Conservation (phyloP, 2,797 vertebrate genomes). For the Glossophaga mutica region DNA sequence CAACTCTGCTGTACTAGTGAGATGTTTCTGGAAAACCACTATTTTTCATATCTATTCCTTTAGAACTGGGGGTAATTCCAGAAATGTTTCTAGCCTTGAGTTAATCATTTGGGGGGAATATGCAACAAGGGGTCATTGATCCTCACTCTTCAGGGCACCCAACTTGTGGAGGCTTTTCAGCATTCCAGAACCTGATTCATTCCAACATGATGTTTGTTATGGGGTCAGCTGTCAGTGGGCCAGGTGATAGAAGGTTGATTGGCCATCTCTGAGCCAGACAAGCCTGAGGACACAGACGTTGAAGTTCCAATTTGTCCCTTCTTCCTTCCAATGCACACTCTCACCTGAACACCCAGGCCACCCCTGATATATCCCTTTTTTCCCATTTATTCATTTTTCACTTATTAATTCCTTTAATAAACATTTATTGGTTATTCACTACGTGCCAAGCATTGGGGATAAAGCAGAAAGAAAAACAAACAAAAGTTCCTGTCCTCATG, state of each 20-base stretch:
- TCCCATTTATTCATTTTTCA: not conserved
- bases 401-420: not conserved
- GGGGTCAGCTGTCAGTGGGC: constrained; percentile 32
- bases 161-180: constrained; percentile 27
- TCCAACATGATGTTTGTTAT: constrained; percentile 17
- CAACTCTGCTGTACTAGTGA: not conserved
- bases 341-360: not conserved
- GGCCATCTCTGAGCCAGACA: not conserved
- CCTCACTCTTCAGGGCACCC: not conserved
- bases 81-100: not conserved
- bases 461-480: not conserved
- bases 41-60: not conserved
- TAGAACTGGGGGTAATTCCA: not conserved
- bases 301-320: not conserved
- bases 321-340: not conserved
- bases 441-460: not conserved
- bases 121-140: not conserved
- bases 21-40: not conserved
- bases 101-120: not conserved
- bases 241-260: not conserved
- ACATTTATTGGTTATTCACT: not conserved
- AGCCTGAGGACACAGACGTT: not conserved
- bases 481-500: not conserved
- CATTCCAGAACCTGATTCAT: not conserved
- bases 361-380: not conserved